phyloP scores from a whole-genome alignment of 2,797 vertebrate species.

The Sebastes ruberrimus region DNA sequence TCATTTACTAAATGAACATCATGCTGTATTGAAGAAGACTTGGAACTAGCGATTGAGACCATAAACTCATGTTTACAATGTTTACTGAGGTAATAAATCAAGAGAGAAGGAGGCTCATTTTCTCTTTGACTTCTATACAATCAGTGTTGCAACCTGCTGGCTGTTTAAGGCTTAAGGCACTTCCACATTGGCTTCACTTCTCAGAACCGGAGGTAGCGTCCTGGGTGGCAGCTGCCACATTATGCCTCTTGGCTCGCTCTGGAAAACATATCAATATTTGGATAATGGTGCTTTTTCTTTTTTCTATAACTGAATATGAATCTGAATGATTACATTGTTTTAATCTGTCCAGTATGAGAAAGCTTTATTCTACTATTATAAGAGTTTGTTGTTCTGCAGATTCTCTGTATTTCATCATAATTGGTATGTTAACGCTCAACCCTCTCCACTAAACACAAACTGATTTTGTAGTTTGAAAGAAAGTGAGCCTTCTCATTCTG shows the following conservation, averaged over 20 bases:
- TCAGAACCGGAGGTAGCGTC: too few species aligned
- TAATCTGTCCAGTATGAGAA: neutral
- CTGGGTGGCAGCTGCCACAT: neutral
- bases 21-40: too few species aligned
- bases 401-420: too few species aligned
- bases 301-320: neutral
- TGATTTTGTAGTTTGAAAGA: neutral
- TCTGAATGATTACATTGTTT: neutral
- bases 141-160: too few species aligned
- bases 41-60: too few species aligned
- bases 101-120: accelerated
- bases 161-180: too few species aligned
- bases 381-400: neutral
- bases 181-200: too few species aligned
- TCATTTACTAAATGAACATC: too few species aligned
- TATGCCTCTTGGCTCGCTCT: neutral
- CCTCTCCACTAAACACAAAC: neutral
- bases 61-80: too few species aligned
- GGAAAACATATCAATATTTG: neutral
- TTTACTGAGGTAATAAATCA: too few species aligned
- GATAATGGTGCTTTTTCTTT: neutral
- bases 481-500: neutral
- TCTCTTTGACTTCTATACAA: too few species aligned
- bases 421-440: neutral
- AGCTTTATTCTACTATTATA: neutral